Conservation (phyloP, 2,797 vertebrate species). For the Typhlichthys eigenmanni region DNA sequence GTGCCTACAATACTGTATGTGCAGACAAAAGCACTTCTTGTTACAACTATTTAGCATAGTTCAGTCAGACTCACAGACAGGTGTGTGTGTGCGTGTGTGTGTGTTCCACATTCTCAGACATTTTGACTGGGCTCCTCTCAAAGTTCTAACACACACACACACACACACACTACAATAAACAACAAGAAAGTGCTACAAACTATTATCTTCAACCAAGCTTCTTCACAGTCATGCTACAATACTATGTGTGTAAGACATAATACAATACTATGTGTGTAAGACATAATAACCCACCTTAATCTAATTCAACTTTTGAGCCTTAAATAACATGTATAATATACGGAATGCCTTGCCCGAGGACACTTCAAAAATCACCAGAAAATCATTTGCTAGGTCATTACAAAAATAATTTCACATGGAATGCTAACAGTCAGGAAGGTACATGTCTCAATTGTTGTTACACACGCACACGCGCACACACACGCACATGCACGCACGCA, state of each 20-base stretch:
- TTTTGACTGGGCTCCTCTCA: neutral
- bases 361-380: too few species aligned
- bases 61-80: too few species aligned
- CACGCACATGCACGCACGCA: neutral
- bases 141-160: neutral
- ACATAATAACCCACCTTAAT: neutral
- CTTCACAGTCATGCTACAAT: neutral
- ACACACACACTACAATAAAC: neutral
- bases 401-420: too few species aligned
- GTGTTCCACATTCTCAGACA: neutral
- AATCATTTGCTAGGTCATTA: too few species aligned
- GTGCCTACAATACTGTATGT: too few species aligned
- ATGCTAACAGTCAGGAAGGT: too few species aligned
- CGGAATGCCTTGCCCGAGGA: too few species aligned
- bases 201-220: neutral
- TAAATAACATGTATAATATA: too few species aligned
- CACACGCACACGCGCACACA: neutral
- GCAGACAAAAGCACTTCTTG: too few species aligned
- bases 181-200: neutral
- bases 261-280: neutral
- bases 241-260: neutral
- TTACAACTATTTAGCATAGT: too few species aligned
- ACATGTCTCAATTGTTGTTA: too few species aligned
- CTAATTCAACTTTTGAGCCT: too few species aligned
- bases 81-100: constrained; percentile 4